Evolutionary conservation across 2,797 vertebrate species (phyloP).

Genomic region (Babyrousa celebensis): DNA sequence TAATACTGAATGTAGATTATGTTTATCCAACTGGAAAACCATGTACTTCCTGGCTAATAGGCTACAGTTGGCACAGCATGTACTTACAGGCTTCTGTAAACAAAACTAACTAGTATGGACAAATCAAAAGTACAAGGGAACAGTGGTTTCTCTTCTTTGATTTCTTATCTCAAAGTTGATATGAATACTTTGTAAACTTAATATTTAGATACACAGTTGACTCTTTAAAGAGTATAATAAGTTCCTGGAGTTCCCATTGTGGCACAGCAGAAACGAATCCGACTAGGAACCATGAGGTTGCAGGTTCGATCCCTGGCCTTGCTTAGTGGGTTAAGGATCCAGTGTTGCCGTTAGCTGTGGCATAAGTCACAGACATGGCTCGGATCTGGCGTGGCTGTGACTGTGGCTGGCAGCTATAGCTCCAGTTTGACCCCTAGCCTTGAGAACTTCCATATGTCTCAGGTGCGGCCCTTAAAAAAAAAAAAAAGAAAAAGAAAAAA

Average conservation of each 20-base stretch:
- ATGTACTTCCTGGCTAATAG: neutral
- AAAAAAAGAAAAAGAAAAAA: too few relatives aligned
- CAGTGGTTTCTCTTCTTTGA: neutral
- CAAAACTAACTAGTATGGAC: neutral
- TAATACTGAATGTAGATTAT: conserved; percentile 84
- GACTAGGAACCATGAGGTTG: too few relatives aligned
- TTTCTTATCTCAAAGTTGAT: conserved; percentile 60
- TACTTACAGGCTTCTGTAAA: neutral
- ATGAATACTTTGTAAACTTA: conserved; percentile 14
- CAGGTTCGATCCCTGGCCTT: too few relatives aligned
- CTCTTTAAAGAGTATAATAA: neutral
- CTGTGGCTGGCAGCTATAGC: too few relatives aligned
- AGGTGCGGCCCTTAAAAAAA: too few relatives aligned
- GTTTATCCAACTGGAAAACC: neutral
- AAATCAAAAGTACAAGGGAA: neutral
- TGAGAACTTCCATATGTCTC: too few relatives aligned
- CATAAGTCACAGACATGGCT: too few relatives aligned
- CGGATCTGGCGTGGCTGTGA: too few relatives aligned
- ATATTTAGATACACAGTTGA: neutral
- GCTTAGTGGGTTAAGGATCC: too few relatives aligned
- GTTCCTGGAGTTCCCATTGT: neutral
- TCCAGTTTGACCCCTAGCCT: too few relatives aligned
- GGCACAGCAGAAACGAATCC: too few relatives aligned
- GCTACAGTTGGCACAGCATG: neutral
- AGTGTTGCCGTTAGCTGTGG: too few relatives aligned